Conservation (phyloP, 2,797 vertebrate species). For the Arctocebus calabarensis region DNA sequence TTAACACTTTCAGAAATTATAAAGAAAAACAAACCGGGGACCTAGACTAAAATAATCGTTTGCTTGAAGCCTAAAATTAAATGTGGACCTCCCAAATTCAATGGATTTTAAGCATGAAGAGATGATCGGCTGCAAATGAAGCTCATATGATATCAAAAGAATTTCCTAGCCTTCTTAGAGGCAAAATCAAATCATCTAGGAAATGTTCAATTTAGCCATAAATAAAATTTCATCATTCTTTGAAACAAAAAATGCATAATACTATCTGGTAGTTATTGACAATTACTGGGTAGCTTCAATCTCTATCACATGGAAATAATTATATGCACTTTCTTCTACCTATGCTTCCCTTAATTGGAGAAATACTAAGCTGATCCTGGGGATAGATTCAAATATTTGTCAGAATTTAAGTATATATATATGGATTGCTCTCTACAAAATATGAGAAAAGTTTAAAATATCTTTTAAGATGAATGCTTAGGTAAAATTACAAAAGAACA, state of each 20-base stretch:
- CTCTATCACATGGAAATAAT: background rate
- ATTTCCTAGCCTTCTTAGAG: background rate
- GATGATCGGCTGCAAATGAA: background rate
- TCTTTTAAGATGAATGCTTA: conserved; percentile 40
- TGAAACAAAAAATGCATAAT: background rate
- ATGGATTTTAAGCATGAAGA: background rate
- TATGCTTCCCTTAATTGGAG: background rate
- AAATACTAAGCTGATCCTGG: background rate
- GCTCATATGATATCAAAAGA: background rate
- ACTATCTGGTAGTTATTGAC: background rate
- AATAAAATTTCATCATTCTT: background rate
- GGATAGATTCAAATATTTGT: background rate
- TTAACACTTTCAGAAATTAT: background rate
- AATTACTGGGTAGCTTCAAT: background rate
- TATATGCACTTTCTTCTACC: background rate
- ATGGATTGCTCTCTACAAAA: background rate
- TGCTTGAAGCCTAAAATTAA: background rate
- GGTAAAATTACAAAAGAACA: background rate
- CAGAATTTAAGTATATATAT: background rate
- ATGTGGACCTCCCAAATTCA: background rate
- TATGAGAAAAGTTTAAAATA: background rate
- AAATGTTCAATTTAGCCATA: background rate
- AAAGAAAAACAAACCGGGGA: background rate
- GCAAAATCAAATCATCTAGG: background rate
- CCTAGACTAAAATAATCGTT: background rate